phyloP scores from a whole-genome alignment of 1,140 invertebrate genomes.

The Antheraea mylitta region DNA sequence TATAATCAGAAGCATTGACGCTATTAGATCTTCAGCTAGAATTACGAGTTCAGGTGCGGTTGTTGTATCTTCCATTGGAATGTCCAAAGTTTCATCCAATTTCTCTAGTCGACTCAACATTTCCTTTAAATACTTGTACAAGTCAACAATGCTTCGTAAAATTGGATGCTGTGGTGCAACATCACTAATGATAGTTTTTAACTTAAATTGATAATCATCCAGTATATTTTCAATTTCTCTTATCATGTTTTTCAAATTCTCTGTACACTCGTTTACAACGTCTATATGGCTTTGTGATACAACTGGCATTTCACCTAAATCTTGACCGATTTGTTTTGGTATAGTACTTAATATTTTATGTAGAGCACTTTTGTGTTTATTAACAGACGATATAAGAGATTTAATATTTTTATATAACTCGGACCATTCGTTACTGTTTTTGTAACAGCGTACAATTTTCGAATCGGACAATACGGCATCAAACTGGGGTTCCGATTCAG shows the following conservation, averaged over 20 bases:
- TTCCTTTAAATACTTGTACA: constrained; percentile 46
- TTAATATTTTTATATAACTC: constrained; percentile 66
- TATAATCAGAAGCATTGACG: constrained; percentile 81
- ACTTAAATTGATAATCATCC: constrained; percentile 55
- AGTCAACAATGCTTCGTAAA: constrained; percentile 50
- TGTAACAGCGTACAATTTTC: constrained; percentile 73
- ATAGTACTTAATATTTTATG: constrained; percentile 51
- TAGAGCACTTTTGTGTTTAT: constrained; percentile 67
- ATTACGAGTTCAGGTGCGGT: constrained; percentile 44
- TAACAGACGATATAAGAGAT: constrained; percentile 53
- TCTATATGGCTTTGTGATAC: constrained; percentile 63
- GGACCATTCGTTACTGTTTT: constrained; percentile 76
- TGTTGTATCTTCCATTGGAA: constrained; percentile 33
- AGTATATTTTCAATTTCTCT: constrained; percentile 48
- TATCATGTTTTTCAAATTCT: constrained; percentile 52
- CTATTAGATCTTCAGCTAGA: constrained; percentile 79
- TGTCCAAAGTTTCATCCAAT: constrained; percentile 40
- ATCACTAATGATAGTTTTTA: constrained; percentile 35
- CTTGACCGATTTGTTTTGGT: constrained; percentile 46
- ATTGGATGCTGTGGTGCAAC: constrained; percentile 54
- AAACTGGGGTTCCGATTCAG: constrained; percentile 50
- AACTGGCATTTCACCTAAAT: constrained; percentile 29
- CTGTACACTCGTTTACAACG: constrained; percentile 50
- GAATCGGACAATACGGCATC: constrained; percentile 62
- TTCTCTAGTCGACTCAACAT: constrained; percentile 36